A percentile compares a stretch with the other conserved stretches of the same genome.
phyloP scores from a whole-genome alignment of 2,888 invertebrate genomes.

The Tridacna gigas region DNA sequence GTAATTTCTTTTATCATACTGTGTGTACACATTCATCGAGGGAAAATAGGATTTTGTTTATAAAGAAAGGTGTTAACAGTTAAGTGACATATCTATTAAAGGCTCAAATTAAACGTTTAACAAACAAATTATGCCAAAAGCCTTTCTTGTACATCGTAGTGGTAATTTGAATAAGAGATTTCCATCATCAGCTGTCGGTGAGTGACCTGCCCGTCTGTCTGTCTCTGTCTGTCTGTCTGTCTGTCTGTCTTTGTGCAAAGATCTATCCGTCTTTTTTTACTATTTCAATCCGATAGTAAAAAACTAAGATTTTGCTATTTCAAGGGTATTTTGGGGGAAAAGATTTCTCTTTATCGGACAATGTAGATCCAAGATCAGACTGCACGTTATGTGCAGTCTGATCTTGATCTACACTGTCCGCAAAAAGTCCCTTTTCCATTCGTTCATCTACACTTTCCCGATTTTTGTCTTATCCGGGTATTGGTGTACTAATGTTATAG shows the following conservation, averaged over 20 bases:
- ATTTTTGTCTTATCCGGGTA: too few relatives aligned
- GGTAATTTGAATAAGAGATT: conserved; percentile 34
- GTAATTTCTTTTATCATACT: conserved; percentile 6
- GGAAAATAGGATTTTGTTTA: conserved; percentile 9
- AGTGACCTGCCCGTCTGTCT: not conserved
- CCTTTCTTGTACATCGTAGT: conserved; percentile 53
- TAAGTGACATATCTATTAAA: conserved; percentile 11
- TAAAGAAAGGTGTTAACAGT: not conserved
- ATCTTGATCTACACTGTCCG: too few relatives aligned
- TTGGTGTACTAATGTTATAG: too few relatives aligned
- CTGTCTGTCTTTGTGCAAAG: not conserved
- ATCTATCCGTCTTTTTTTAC: too few relatives aligned
- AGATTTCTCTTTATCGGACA: too few relatives aligned
- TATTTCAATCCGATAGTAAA: too few relatives aligned
- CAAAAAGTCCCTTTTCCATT: too few relatives aligned
- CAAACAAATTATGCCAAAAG: conserved; percentile 51
- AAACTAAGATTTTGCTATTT: too few relatives aligned
- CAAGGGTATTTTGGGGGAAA: too few relatives aligned
- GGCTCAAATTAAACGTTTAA: conserved; percentile 12
- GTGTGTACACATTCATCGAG: not conserved
- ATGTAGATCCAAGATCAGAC: too few relatives aligned
- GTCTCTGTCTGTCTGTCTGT: not conserved
- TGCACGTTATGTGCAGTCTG: too few relatives aligned
- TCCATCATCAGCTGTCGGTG: conserved; percentile 14
- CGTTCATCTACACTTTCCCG: too few relatives aligned